Base-by-base conservation (phyloP, 2,113 vertebrate species). In the Scomber scombrus region DNA sequence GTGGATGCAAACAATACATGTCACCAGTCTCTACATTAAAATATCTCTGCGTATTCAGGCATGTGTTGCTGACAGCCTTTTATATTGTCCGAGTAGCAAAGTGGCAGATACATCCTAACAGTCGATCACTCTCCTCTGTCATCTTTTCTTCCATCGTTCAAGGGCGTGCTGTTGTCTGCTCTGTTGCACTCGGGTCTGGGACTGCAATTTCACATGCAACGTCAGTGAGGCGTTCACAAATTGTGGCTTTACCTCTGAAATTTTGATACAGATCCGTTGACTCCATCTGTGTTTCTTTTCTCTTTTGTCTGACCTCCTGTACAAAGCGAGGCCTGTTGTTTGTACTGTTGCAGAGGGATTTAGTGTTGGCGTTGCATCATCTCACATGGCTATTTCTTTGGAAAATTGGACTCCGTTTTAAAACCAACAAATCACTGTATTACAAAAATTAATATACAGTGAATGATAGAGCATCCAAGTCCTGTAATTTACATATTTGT, bases 171-270 rank as follows among this genome's bases (percentile, higher is more conserved):
- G 45, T 58, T 78, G 67, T 89, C 66, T 62, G 58, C 63, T 86
- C 50, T 3, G 40, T 6, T 86, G 69, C 81, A 50, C 69, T 75
- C 55, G 47, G 1, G 18, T 84, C 54, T 18, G 57, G 31, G 56
- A 52, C 54, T 78, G 63, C 19, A 26, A 56, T 79, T 87, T 70
- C 51, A 43, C 65, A n/a, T 4, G 5, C 55, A 19, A 14, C 9
- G 18, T 19, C 79, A 47, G 79, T 63, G 64, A 80, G 18, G 78
- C 45, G 6, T 72, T 80, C 55, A 23, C 61, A 78, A 81, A 66
- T 19, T 58, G 75, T 65, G 62, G 54, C 71, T 84, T 84, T 75
- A 67, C 60, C 57, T 73, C 47, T 79, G 23, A 71, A 84, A 81
- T 63, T 70, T 76, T 81, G 49, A 75, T 60, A 57, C 58, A 45